Evolutionary conservation across 2,113 vertebrate genomes (phyloP), one percentile per base, ranked within the genome.

Genomic region (Mastomys coucha): DNA sequence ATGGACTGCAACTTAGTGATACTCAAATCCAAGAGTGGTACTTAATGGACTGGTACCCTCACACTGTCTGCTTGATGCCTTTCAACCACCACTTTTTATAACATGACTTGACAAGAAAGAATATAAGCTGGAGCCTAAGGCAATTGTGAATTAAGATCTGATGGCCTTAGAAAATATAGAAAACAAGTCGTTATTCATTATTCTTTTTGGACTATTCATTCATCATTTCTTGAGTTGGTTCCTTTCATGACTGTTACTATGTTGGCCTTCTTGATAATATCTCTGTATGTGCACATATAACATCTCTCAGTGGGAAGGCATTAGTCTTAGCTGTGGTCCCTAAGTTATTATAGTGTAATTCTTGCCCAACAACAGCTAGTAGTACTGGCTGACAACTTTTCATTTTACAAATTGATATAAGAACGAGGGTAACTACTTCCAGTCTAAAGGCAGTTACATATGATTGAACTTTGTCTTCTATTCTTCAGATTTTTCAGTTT

Each of bases 1-100:
- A 9, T 33, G 26, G 4, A 17, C 14, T 36, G 7, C 4, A 36
- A 33, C 26, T 63, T 8, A 6, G 5, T 5, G 1, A 1, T 36
- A 14, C 58, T 88, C 6, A 12, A 45, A 53, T 91, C 5, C 16
- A 58, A 7, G 1, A 0, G 16, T 39, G 6, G 33, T 14, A 1
- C 11, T 49, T 22, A 24, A 3, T 6, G 7, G 4, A 53, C 85
- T 49, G 67, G 0, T 49, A 42, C 17, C 3, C 2, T 73, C 63
- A 75, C 69, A 56, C 9, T 10, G 22, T n/a, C 14, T 70, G 28
- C n/a, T 72, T 56, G 26, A 16, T 33, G 24, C 88, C 7, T 31
- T 8, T 81, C 4, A 89, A 49, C 42, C 65, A 91, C 56, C 16
- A 33, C 45, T 93, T 20, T 90, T 42, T 88, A 3, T 33, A 49